Base-by-base conservation (phyloP, 2,888 invertebrate species). In the Frankliniella intonsa region DNA sequence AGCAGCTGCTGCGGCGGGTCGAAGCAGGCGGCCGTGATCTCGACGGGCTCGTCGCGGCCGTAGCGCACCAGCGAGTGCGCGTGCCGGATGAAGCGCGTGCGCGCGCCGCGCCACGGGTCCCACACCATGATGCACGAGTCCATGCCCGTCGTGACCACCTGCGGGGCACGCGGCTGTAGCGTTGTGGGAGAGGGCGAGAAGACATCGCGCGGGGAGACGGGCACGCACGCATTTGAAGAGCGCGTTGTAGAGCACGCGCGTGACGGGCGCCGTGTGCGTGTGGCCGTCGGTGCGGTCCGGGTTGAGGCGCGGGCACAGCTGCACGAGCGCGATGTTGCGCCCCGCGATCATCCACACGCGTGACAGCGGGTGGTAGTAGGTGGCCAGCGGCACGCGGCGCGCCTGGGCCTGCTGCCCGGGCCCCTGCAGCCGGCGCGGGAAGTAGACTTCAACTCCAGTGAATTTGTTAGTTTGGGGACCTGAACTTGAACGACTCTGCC, bases 121-220 rank as follows among this genome's bases (percentile, higher is more conserved):
- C 96, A 96, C 49, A 94, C 92, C 85, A 94, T 94, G 83, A 96
- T 94, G 84, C 92, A 92, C 84, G 95, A 95, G 86, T 94, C 95
- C 87, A 92, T 88, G 82, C 95, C 94, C 82, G 93, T 94, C 0
- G 94, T 94, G 82, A 96, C 91, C 84, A 96, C 86, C 88, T 89
- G 62, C 14, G 38, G 38, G 38, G 38, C n/a, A n/a, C n/a, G n/a
- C n/a, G n/a, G n/a, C n/a, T n/a, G n/a, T n/a, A n/a, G n/a, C n/a
- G n/a, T n/a, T n/a, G n/a, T 38, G 5, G 38, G 38, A 38, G 38
- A 38, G 38, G 38, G 38, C 38, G 38, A 38, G 38, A 38, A 38
- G 38, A 38, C 5, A 38, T 38, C 38, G 62, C 50, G 69, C 80
- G 25, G 49, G 83, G 49, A 81, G 10, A 2, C 14, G 49, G 65